Base-by-base conservation (phyloP, 1,140 invertebrate genomes). In the Conus ventricosus region DNA sequence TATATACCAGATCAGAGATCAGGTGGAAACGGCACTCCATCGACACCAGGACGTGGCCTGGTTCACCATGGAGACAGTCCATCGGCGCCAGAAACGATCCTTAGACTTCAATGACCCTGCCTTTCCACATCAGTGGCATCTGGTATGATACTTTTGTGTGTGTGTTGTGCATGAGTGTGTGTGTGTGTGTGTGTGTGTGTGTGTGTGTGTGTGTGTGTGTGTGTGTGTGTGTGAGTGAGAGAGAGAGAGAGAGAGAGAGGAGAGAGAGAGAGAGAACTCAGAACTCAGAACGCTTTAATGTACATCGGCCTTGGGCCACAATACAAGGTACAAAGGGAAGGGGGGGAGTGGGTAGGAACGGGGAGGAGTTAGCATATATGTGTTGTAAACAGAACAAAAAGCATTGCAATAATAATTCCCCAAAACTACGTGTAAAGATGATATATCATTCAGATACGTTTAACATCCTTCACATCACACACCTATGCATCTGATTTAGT, bases 101-200 rank as follows among this genome's bases (percentile, higher is more conserved):
- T 2, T 93, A 2, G 71, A 85, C 6, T 94, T 95, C 84, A 87
- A 89, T 85, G 94, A 95, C 90, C 93, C 93, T 60, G 88, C 60
- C 57, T 95, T 92, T 87, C 87, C 82, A 5, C 82, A 92, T 27
- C 94, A 95, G 89, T 95, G 94, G 94, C 94, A 95, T 90, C 89
- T 95, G 92, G 92, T 94, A 89, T 89, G 91, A 87, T 80, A 53
- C 51, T 7, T 25, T 71, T 84, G 54, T 57, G 25, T 90, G 55
- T 81, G 53, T 7, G 63, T 83, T 83, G 53, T 88, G 86, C 20
- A 7, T 81, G 27, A 4, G 51, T 81, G 6, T 13, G 25, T 81
- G 13, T 81, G 78, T 39, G 71, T 75, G 51, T 8, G 78, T 87
- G 75, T 92, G 90, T 51, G 88, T 93, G n/a, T 92, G 27, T n/a